Evolutionary conservation across 2,888 invertebrate species (phyloP), one percentile per base, ranked within the genome.

Genomic region (Drosophila mayaguana): DNA sequence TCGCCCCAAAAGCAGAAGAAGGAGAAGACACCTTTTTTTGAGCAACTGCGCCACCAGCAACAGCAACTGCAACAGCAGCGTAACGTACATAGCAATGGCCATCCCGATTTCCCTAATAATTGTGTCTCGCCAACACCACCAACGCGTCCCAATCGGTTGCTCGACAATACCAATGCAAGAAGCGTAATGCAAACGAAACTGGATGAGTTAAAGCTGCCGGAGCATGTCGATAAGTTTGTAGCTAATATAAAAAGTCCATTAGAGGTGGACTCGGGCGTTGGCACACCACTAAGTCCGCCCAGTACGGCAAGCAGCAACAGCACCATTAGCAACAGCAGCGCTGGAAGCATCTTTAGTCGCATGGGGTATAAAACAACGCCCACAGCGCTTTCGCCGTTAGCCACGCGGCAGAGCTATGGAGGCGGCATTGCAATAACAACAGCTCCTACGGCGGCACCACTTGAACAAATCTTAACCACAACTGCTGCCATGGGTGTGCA

Each of bases 21-120:
- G 90, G 93, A 92, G 62, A 94, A 94, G 77, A 93, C 92, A 38
- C 94, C 94, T 4, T 96, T 95, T 91, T 96, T 96, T 83, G 95
- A 96, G 0, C 95, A 96, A 75, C 95, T 96, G 20, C 93, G 95
- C 3, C 95, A 96, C 83, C 95, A 96, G 67, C 94, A 25, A 93
- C 83, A 78, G 55, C 76, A 88, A 48, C 55, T 71, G 46, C 81
- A 72, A 20, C 69, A 46, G 63, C 83, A 63, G 56, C 72, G 68
- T 61, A 54, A 42, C 36, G 6, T 22, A n/a, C 63, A 66, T 18
- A 38, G 28, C n/a, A 84, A 84, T 56, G 87, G 83, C 5, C 83
- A 89, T 20, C 3, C 40, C 20, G 80, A 77, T 55, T 42, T 34
- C 7, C 20, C 18, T 34, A 4, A 32, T 18, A 50, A 18, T 18